These are phyloP conservation scores for Pediacus dermestoides DNA, from an alignment of 2,888 invertebrate species.

Conservation along the genomic window DNA sequence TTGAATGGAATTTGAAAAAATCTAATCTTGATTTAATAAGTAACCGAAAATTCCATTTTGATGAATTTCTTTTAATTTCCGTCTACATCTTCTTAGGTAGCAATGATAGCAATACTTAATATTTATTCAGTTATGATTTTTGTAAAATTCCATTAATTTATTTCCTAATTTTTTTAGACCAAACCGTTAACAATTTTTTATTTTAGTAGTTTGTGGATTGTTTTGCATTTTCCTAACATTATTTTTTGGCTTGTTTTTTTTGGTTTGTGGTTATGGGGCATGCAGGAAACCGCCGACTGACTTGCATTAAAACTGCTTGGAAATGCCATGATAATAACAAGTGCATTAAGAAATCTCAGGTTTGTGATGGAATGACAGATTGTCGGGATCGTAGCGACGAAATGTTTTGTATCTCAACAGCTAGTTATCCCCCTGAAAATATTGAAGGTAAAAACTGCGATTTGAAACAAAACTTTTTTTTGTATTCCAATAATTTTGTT, in stretches of 20 bases:
- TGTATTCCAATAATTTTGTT: too few relatives aligned
- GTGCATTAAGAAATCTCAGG: slow-evolving; percentile 51
- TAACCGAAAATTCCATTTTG: too few relatives aligned
- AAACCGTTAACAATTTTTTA: slow-evolving; percentile 17
- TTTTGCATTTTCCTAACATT: slow-evolving; percentile 16
- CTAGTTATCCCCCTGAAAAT: slow-evolving; percentile 18
- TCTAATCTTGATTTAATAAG: too few relatives aligned
- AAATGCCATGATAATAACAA: slow-evolving; percentile 53
- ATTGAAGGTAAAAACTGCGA: slow-evolving; percentile 24
- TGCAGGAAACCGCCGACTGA: slow-evolving; percentile 33
- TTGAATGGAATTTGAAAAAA: too few relatives aligned
- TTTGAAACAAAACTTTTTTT: too few relatives aligned
- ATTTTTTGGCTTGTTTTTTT: too few relatives aligned
- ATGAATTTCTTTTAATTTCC: neutral
- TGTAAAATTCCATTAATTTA: too few relatives aligned
- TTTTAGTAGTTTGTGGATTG: slow-evolving; percentile 21
- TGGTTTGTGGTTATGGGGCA: too few relatives aligned
- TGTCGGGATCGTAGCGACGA: slow-evolving; percentile 58
- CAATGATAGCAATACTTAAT: slow-evolving; percentile 15
- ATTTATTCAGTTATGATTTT: too few relatives aligned
- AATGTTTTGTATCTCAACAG: slow-evolving; percentile 34
- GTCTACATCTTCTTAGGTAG: neutral
- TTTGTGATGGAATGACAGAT: slow-evolving; percentile 56
- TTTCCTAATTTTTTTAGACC: too few relatives aligned
- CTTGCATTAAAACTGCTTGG: slow-evolving; percentile 54